Evolutionary conservation across 2,113 vertebrate genomes (phyloP).

Genomic region (Muscicapa adusta): DNA sequence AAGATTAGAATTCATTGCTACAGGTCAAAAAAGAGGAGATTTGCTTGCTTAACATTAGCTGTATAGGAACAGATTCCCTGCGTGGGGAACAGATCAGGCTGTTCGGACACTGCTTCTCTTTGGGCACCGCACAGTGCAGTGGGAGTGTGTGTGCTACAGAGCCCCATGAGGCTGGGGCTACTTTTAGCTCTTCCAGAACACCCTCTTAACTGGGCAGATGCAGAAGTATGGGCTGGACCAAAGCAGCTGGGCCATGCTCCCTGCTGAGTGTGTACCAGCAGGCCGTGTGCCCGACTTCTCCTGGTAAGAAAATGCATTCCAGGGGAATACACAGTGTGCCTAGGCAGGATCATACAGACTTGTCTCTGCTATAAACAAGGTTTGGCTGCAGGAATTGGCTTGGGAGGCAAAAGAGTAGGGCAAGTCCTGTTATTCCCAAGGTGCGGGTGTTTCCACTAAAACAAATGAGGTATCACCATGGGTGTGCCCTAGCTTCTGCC

Average conservation of each 20-base stretch:
- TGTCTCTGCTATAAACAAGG: neutral
- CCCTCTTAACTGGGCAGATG: neutral
- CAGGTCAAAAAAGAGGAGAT: neutral
- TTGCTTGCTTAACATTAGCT: neutral
- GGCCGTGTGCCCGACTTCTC: rapidly evolving
- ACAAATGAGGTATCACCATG: neutral
- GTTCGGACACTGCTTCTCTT: rapidly evolving
- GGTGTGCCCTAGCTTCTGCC: neutral
- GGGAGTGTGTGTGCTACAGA: rapidly evolving
- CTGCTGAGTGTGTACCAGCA: rapidly evolving
- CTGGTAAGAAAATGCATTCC: rapidly evolving
- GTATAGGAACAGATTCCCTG: neutral
- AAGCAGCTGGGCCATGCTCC: rapidly evolving
- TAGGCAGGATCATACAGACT: neutral
- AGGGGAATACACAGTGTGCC: neutral
- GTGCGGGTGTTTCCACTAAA: neutral
- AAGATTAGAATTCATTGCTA: neutral
- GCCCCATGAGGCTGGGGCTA: neutral
- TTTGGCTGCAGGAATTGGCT: neutral
- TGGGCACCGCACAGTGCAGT: rapidly evolving
- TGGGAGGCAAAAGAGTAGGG: neutral
- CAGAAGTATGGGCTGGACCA: neutral
- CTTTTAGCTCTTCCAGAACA: neutral
- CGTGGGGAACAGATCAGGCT: neutral
- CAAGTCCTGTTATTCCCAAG: neutral